Percentiles rank a stretch among this genome's conserved stretches.
Conservation (phyloP, 2,888 invertebrate species). For the Drosophila glabriapex region DNA sequence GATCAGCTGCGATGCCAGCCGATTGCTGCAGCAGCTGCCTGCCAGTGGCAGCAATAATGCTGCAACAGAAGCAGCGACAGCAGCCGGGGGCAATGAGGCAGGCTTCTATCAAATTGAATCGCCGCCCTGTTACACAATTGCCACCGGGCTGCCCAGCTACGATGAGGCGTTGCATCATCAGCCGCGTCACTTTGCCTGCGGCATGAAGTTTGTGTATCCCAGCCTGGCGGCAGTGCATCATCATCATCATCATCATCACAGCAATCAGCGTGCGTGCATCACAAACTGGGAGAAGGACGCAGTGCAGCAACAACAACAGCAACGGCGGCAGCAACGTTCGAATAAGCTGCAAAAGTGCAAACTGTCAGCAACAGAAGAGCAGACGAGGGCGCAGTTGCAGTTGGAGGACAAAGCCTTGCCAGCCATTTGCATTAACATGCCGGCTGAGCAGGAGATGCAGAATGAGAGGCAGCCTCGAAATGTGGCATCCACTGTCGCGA, state of each 20-base stretch:
- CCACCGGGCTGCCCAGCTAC: conserved; percentile 88
- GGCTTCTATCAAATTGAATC: conserved; percentile 86
- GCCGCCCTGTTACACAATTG: conserved; percentile 88
- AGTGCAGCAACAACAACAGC: conserved; percentile 51
- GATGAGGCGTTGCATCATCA: conserved; percentile 88
- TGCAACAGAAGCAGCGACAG: neutral
- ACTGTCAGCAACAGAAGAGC: conserved; percentile 68
- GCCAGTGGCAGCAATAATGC: neutral
- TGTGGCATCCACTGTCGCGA: conserved; percentile 42
- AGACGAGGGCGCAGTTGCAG: conserved; percentile 38
- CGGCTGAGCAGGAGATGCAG: conserved; percentile 53
- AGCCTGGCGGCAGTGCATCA: conserved; percentile 83
- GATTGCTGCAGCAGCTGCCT: conserved; percentile 60
- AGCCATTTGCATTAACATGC: conserved; percentile 79
- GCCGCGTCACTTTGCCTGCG: conserved; percentile 83
- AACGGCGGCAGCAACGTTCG: conserved; percentile 16
- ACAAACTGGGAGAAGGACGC: conserved; percentile 79
- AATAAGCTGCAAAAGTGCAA: conserved; percentile 77
- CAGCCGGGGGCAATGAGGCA: conserved; percentile 63
- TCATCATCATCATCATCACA: conserved; percentile 71
- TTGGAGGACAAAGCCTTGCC: conserved; percentile 53
- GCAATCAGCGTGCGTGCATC: conserved; percentile 60
- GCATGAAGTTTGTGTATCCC: conserved; percentile 84
- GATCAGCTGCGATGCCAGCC: conserved; percentile 72
- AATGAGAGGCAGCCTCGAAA: conserved; percentile 39